Base-by-base conservation (phyloP, 2,888 invertebrate species). In the Sphaeridia pumilis region DNA sequence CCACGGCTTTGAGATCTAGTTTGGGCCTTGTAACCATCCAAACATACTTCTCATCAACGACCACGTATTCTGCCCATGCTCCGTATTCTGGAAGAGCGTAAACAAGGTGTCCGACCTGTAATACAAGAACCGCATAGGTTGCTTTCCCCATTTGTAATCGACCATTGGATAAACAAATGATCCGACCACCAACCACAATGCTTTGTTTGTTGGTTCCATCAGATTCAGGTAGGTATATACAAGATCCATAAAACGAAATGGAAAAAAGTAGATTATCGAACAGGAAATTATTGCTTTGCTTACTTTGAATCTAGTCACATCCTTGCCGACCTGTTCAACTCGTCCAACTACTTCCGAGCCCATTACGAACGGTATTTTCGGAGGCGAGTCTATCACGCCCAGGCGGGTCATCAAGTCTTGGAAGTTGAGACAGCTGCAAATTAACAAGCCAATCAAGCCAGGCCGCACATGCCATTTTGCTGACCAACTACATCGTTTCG, bases 331-430 rank as follows among this genome's bases (percentile, higher is more conserved):
- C 67, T 80, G 81, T 68, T 84, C 84, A 60, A 87, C 78, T 67
- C 83, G 82, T 48, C 89, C 89, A 50, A 88, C 83, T 70, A 87
- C 87, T 70, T 89, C 89, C 67, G 87, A 86, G 55, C 89, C 89
- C 69, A 88, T 78, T 69, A 86, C 84, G 73, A 87, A 83, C 3
- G 89, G 89, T 4, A 86, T 84, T 73, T 89, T 89, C n/a, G 87
- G 87, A 1, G 84, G 82, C 12, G 84, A 83, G 70, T 88, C 87
- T 66, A 88, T 82, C 55, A 84, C 83, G 4, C 88, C 89, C 72
- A 88, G 86, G 42, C 88, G 78, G 54, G 84, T 84, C 79, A 89
- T 87, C 73, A 90, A 71, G 69, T 90, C 89, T 73, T 86, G 83
- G 77, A 89, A 89, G 73, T 87, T 88, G 65, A 89, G 74, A 20